Percentiles rank a stretch among this genome's conserved stretches.
Conservation (phyloP, 1,140 invertebrate species). For the Brachionus angularis region DNA sequence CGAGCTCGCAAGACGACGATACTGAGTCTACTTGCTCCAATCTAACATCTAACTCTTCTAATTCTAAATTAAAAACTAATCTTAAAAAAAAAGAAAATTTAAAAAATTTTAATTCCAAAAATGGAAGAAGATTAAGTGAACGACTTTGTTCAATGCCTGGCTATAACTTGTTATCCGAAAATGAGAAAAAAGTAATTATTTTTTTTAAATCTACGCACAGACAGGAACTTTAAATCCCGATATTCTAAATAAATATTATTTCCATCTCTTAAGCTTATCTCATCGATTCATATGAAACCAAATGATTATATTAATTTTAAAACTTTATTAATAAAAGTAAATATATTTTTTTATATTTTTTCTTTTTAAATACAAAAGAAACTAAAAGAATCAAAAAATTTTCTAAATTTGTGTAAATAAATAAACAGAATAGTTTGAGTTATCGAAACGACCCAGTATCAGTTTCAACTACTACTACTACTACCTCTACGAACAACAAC, state of each 20-base stretch:
- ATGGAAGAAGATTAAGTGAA: not conserved
- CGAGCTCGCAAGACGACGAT: not conserved
- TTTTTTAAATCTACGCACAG: not conserved
- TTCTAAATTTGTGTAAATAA: conserved; percentile 16
- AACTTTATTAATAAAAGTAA: conserved; percentile 58
- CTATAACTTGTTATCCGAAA: conserved; percentile 52
- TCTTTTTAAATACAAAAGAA: not conserved
- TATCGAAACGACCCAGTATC: not conserved
- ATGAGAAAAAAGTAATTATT: conserved; percentile 52
- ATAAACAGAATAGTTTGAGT: conserved; percentile 29
- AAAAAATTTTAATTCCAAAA: conserved; percentile 19
- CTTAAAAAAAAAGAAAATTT: not conserved
- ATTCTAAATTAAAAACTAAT: not conserved
- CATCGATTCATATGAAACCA: conserved; percentile 56
- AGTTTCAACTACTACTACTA: not conserved
- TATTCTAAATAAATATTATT: not conserved
- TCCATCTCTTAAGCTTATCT: too few relatives aligned
- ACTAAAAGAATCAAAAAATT: conserved; percentile 37
- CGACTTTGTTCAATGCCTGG: conserved; percentile 48
- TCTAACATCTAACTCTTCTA: not conserved
- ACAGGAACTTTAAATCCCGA: not conserved
- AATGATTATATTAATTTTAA: conserved; percentile 57
- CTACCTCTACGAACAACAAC: too few relatives aligned
- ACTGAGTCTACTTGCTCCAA: too few relatives aligned
- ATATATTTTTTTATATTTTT: conserved; percentile 31